Evolutionary conservation across 2,888 invertebrate species (phyloP), one percentile per base, ranked within the genome.

Genomic region (Dasypogon diadema): DNA sequence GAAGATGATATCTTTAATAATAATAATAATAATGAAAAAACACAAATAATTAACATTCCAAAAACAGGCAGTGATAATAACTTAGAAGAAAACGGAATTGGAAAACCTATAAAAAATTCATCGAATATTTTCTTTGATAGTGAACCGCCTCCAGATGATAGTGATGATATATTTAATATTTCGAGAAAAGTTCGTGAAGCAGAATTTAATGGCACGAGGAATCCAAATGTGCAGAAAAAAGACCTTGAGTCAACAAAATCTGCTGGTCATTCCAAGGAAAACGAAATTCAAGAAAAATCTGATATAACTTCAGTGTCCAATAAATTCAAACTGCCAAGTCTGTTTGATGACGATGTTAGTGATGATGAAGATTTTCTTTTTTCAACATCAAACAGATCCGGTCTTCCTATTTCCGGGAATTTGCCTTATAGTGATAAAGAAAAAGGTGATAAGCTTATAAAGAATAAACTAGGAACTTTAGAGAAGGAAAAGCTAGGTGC

Each of bases 51-150:
- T 42, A 12, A 12, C 8, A 42, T 12, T 42, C 10, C 42, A 42
- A 42, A 42, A 42, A 42, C 42, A 6, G 42, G 12, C 12, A 42
- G 2, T 42, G 42, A 12, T 6, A 12, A 12, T 30, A 30, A 10
- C n/a, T 42, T 12, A 42, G 30, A 42, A 1, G n/a, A 42, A 12
- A 42, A 42, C 12, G 3, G 18, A 51, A 6, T 18, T 18, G 18
- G 6, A 51, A 3, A 16, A 51, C 12, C 51, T 8, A 51, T 2
- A 51, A 51, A 51, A 5, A 63, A 34, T 8, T 51, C n/a, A 12
- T 42, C 34, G 14, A 54, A 74, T 76, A 75, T 65, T 37, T 48
- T 78, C 26, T 12, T 77, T 54, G 60, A 77, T 42, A 60, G 74
- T 56, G 56, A 79, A 34, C 63, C n/a, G n/a, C n/a, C 72, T 30